phyloP scores from a whole-genome alignment of 1,140 invertebrate genomes.

The Drosophila murphyi region DNA sequence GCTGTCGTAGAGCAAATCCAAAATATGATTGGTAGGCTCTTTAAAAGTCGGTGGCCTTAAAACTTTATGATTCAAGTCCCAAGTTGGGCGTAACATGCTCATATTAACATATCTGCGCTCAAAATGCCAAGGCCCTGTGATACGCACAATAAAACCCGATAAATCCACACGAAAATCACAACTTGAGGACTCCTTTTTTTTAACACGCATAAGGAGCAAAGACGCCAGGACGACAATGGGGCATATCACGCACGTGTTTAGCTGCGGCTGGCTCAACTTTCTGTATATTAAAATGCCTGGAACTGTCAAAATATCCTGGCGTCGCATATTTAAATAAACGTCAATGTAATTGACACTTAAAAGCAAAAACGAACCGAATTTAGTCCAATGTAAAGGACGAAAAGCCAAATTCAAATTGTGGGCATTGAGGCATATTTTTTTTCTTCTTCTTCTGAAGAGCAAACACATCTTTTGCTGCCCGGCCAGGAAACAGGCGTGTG shows the following conservation, averaged over 20 bases:
- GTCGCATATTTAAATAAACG: constrained; percentile 80
- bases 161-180: constrained; percentile 76
- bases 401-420: constrained; percentile 14
- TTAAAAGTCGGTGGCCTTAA: constrained; percentile 44
- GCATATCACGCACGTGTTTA: constrained; percentile 29
- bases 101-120: constrained; percentile 71
- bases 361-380: constrained; percentile 31
- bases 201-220: constrained; percentile 61
- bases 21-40: constrained; percentile 31
- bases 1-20: constrained; percentile 3
- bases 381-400: constrained; percentile 10
- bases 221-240: constrained; percentile 12
- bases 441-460: background rate
- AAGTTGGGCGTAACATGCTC: constrained; percentile 10
- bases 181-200: constrained; percentile 65
- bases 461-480: background rate
- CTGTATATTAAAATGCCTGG: constrained; percentile 48
- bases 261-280: constrained; percentile 7
- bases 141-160: constrained; percentile 80
- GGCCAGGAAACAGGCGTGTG: constrained; percentile 4
- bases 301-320: constrained; percentile 64
- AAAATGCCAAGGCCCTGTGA: constrained; percentile 65
- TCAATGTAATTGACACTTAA: constrained; percentile 83
- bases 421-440: background rate
- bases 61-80: constrained; percentile 56